Conservation (phyloP, 2,113 vertebrate species). For the Apteryx mantelli region DNA sequence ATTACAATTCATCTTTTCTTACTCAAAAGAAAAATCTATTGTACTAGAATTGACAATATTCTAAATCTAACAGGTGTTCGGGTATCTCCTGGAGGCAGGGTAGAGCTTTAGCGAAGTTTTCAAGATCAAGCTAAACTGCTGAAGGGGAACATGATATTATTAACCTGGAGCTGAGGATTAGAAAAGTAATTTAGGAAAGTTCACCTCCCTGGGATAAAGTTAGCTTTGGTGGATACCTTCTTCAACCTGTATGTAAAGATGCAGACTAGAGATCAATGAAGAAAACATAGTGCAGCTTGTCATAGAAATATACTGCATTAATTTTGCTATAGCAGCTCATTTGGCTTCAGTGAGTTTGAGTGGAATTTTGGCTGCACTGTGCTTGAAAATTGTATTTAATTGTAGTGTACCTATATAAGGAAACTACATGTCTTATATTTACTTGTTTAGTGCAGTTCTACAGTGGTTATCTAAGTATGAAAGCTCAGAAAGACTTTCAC, state of each 20-base stretch:
- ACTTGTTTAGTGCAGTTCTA: not conserved
- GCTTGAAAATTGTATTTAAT: not conserved
- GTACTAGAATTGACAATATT: not conserved
- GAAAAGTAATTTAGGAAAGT: not conserved
- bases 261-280: not conserved
- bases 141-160: not conserved
- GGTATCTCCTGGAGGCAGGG: not conserved
- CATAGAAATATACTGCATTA: not conserved
- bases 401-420: not conserved
- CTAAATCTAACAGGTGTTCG: not conserved
- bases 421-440: not conserved
- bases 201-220: not conserved
- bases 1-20: not conserved
- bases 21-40: not conserved
- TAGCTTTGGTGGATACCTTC: not conserved
- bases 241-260: not conserved
- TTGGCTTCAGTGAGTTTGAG: not conserved
- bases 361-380: not conserved
- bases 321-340: not conserved
- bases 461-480: not conserved
- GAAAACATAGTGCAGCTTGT: not conserved
- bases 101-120: not conserved
- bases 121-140: not conserved
- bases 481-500: not conserved
- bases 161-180: not conserved